Percentiles rank a stretch among this genome's conserved stretches.
phyloP scores from a whole-genome alignment of 30 jellyfish, hydroid and myxozoan species.

The Phacellophora camtschatica region DNA sequence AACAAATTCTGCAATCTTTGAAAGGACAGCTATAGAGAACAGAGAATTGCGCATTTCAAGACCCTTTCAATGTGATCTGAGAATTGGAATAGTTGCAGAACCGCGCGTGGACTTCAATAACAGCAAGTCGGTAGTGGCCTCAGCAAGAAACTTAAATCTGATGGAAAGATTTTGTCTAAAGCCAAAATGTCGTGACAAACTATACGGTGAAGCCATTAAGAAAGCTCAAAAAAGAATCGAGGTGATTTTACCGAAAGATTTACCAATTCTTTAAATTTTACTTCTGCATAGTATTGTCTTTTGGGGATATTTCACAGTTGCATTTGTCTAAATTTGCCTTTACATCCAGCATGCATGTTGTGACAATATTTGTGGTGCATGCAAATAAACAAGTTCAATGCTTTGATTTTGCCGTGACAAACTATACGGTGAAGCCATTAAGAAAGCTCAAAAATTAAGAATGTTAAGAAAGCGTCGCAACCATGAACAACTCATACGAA shows the following conservation, averaged over 20 bases:
- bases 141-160: neutral
- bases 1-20: conserved; percentile 11
- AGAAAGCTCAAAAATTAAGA: neutral
- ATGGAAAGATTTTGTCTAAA: neutral
- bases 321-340: no score
- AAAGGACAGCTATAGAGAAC: neutral
- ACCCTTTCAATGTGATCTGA: conserved; percentile 27
- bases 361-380: no score
- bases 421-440: conserved; percentile 11
- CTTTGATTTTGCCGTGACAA: conserved; percentile 15
- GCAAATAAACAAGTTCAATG: no score
- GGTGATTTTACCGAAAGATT: neutral
- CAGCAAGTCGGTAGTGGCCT: neutral
- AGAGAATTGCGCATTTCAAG: conserved; percentile 30
- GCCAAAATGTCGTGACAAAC: neutral
- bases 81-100: conserved; percentile 24
- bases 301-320: no score
- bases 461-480: no score
- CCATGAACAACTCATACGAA: no score
- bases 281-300: no score
- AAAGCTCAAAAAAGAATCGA: neutral
- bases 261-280: no score
- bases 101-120: neutral
- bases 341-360: no score
- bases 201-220: conserved; percentile 15